Evolutionary conservation across 2,888 invertebrate species (phyloP).

Genomic region (Caenorhabditis sulstoni): DNA sequence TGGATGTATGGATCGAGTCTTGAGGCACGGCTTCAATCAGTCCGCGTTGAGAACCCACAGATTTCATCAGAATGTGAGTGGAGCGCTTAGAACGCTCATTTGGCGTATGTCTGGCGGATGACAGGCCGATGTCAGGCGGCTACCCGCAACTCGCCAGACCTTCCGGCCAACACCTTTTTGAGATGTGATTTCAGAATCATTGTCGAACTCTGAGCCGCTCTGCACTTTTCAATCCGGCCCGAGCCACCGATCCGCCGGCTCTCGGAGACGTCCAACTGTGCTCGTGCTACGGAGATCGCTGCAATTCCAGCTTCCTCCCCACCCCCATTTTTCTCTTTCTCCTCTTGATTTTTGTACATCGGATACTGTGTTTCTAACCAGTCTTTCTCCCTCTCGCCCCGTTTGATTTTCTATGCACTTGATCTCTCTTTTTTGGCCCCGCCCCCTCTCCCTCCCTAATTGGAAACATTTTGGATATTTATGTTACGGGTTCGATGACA

Average conservation of each 20-base stretch:
- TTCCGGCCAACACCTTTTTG: too few relatives aligned
- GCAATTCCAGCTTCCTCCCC: conserved; percentile 51
- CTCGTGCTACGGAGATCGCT: conserved; percentile 75
- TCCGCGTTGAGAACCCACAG: conserved; percentile 78
- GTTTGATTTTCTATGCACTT: conserved; percentile 5
- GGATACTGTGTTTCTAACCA: conserved; percentile 22
- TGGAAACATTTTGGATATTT: conserved; percentile 22
- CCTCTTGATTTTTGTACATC: conserved; percentile 38
- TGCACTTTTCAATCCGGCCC: conserved; percentile 76
- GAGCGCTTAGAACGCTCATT: background rate
- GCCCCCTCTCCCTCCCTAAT: background rate
- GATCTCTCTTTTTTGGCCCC: background rate
- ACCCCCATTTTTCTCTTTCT: conserved; percentile 2
- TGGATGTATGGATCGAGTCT: conserved; percentile 78
- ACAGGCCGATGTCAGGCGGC: too few relatives aligned
- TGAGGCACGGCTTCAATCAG: conserved; percentile 79
- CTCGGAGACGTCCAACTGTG: conserved; percentile 77
- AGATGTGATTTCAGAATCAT: conserved; percentile 60
- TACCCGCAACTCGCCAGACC: too few relatives aligned
- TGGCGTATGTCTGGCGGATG: background rate
- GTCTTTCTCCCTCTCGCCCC: conserved; percentile 5
- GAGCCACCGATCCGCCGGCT: conserved; percentile 66
- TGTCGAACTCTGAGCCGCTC: conserved; percentile 73
- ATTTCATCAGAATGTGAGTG: conserved; percentile 72
- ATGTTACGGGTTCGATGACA: conserved; percentile 14